A percentile compares a stretch with the other conserved stretches of the same genome.
Conservation (phyloP, 2,888 invertebrate genomes). For the Leptogaster cylindrica region DNA sequence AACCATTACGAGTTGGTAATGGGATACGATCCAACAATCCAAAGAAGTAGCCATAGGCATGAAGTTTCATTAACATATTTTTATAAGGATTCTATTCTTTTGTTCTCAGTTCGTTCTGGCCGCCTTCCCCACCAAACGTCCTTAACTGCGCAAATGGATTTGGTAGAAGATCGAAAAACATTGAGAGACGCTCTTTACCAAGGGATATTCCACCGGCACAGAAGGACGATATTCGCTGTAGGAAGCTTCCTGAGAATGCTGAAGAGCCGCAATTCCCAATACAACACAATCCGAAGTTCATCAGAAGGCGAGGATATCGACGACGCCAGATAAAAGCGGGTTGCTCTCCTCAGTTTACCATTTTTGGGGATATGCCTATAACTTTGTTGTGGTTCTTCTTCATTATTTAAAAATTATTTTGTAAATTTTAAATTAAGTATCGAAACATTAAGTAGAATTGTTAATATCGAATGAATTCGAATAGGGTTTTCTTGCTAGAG, state of each 20-base stretch:
- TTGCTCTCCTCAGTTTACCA: constrained; percentile 18
- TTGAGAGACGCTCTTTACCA: constrained; percentile 76
- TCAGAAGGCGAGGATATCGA: constrained; percentile 62
- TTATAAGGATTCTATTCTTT: too few relatives aligned
- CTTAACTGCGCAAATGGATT: constrained; percentile 67
- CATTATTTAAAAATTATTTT: too few relatives aligned
- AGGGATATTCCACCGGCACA: constrained; percentile 78
- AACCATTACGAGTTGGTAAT: too few relatives aligned
- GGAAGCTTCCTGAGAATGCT: constrained; percentile 78
- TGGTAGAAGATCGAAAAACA: constrained; percentile 72
- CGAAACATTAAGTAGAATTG: too few relatives aligned
- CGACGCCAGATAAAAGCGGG: constrained; percentile 60
- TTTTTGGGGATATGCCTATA: too few relatives aligned
- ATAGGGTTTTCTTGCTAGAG: too few relatives aligned
- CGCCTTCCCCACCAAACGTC: constrained; percentile 69
- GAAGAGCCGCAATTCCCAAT: constrained; percentile 76
- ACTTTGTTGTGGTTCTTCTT: too few relatives aligned
- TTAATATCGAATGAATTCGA: too few relatives aligned
- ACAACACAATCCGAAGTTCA: constrained; percentile 72
- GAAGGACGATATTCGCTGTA: constrained; percentile 76
- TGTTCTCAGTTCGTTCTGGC: constrained; percentile 56
- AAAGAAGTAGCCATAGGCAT: too few relatives aligned
- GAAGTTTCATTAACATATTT: too few relatives aligned
- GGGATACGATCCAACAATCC: too few relatives aligned
- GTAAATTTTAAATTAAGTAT: too few relatives aligned